phyloP scores from a whole-genome alignment of 37 sponge, comb jelly and placozoan genomes.

The Aplysina aerophoba region DNA sequence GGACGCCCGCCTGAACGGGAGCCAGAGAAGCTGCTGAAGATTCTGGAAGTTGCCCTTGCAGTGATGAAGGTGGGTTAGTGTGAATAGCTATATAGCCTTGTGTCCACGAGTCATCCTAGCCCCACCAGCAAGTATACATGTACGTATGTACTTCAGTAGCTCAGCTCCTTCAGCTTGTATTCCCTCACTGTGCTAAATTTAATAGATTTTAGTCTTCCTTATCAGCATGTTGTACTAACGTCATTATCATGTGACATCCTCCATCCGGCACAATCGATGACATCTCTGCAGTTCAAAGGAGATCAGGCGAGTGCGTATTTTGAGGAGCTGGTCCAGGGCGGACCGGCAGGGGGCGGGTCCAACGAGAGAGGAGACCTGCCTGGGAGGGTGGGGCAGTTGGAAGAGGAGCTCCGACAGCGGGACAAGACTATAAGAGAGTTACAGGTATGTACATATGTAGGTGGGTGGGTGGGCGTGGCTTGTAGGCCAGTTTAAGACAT shows the following conservation, averaged over 20 bases:
- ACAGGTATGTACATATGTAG: neutral
- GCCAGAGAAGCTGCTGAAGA: neutral
- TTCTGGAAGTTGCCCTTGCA: neutral
- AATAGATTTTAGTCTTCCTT: too few relatives aligned
- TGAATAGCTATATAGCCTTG: too few relatives aligned
- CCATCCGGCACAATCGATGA: neutral
- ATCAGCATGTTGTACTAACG: too few relatives aligned
- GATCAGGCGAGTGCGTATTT: constrained; percentile 6
- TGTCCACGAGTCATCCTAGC: too few relatives aligned
- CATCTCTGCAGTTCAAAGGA: constrained; percentile 20
- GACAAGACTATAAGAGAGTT: constrained; percentile 31
- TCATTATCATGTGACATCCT: neutral
- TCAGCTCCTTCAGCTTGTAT: too few relatives aligned
- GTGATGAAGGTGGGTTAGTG: constrained; percentile 5
- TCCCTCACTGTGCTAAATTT: too few relatives aligned
- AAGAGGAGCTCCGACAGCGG: constrained; percentile 34
- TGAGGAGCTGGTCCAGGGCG: constrained; percentile 5
- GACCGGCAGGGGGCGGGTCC: too few relatives aligned
- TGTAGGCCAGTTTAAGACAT: too few relatives aligned
- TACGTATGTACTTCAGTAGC: too few relatives aligned
- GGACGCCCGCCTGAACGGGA: neutral
- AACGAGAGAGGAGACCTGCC: neutral
- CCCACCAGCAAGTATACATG: too few relatives aligned
- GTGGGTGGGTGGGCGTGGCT: too few relatives aligned
- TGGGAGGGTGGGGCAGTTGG: constrained; percentile 37